Percentiles rank a stretch among this genome's conserved stretches.
Conservation (phyloP, 1,140 invertebrate genomes). For the Laupala kohalensis region DNA sequence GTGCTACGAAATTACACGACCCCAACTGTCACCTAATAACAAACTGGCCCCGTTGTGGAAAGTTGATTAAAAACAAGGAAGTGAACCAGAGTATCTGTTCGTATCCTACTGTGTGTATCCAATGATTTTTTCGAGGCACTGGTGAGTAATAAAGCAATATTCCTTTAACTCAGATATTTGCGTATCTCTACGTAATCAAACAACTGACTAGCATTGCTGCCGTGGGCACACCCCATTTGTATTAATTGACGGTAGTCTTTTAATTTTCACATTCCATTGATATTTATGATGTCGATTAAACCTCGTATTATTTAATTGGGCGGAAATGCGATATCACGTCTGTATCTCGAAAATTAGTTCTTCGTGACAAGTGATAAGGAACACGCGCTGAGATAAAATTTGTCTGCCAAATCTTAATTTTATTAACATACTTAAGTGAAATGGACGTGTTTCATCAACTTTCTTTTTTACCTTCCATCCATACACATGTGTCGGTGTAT, state of each 20-base stretch:
- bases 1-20: not conserved
- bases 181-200: not conserved
- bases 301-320: too few species aligned
- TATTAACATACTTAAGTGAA: too few species aligned
- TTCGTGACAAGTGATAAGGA: too few species aligned
- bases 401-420: too few species aligned
- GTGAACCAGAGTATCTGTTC: not conserved
- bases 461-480: too few species aligned
- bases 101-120: not conserved
- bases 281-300: too few species aligned
- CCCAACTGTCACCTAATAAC: not conserved
- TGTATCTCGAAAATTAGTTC: too few species aligned
- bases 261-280: too few species aligned
- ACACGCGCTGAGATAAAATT: too few species aligned
- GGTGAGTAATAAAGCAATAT: not conserved
- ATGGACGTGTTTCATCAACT: too few species aligned
- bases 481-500: too few species aligned
- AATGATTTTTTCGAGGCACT: not conserved
- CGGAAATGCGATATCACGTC: too few species aligned
- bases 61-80: not conserved
- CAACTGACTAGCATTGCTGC: not conserved
- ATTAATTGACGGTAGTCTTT: not conserved
- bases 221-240: not conserved
- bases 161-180: not conserved
- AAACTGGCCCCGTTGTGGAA: not conserved